Base-by-base conservation (phyloP, 2,113 vertebrate species). In the Chloropsis hardwickii region DNA sequence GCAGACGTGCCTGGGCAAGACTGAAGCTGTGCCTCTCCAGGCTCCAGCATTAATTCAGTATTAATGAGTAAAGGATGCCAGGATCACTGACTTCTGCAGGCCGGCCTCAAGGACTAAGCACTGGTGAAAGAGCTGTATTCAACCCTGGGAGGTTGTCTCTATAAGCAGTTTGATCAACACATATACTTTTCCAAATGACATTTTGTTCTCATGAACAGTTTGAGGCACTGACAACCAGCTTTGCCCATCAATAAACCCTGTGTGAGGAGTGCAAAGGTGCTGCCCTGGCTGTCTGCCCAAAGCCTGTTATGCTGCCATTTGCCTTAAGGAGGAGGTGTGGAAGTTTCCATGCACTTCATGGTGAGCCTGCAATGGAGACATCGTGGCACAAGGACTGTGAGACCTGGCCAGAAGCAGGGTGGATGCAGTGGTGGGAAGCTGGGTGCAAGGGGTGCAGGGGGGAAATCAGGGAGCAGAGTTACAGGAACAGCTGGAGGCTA, bases 371-470 rank as follows among this genome's bases (percentile, higher is more conserved):
- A 6, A 9, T n/a, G 35, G 40, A 65, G 45, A 25, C 1, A 1
- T 28, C 0, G 7, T 61, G 73, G 58, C n/a, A 60, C 35, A 78
- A 73, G 51, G 54, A 33, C 23, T 10, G 3, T 9, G 21, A 54
- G 57, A 37, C 14, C 47, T 73, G 24, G 31, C 24, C 42, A 35
- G 74, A 33, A 62, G 44, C 29, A 48, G 47, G 19, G 23, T 6
- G 25, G 31, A 33, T 18, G 2, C 67, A 23, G 33, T 3, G 3
- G 33, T 9, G 39, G 60, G 39, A 45, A 81, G n/a, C 28, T 12
- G 4, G 8, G 13, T 45, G 64, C 40, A 35, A 24, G 33, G 27
- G 10, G 12, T 0, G 0, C 20, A 42, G 50, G 19, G 14, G 5
- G 5, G 5, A 18, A 33, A 11, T 47, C 8, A 3, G 31, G 53